Conservation (phyloP, 2,113 vertebrate species). For the Butastur rufipennis region DNA sequence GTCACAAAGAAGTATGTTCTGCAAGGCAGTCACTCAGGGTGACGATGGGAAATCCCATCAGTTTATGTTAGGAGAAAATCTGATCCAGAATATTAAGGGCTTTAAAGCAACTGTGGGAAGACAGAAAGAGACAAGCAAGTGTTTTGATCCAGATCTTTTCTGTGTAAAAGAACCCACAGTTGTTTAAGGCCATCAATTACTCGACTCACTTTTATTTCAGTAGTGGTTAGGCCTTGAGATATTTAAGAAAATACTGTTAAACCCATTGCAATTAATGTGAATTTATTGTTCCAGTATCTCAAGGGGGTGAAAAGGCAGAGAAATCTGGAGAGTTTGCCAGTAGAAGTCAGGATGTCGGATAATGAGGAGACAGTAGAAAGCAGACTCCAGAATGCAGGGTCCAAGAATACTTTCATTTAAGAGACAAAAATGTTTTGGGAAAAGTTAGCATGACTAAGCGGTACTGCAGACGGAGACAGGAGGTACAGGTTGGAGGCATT, state of each 20-base stretch:
- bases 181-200: not conserved
- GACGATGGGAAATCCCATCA: not conserved
- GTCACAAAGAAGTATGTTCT: not conserved
- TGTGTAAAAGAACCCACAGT: not conserved
- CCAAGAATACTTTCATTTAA: not conserved
- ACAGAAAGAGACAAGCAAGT: not conserved
- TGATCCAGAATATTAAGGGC: not conserved
- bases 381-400: not conserved
- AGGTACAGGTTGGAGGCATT: not conserved
- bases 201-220: not conserved
- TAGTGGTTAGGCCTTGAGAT: not conserved
- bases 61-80: not conserved
- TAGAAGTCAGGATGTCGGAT: not conserved
- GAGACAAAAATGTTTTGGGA: not conserved
- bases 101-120: not conserved
- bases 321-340: not conserved
- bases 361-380: not conserved
- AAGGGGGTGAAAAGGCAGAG: not conserved
- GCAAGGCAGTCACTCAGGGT: too few species aligned
- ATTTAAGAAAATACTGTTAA: not conserved
- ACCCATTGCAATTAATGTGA: not conserved
- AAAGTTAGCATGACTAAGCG: not conserved
- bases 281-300: not conserved
- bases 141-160: not conserved
- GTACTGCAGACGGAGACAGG: not conserved